phyloP scores from a whole-genome alignment of 2,888 invertebrate genomes.

The Rhagium mordax region DNA sequence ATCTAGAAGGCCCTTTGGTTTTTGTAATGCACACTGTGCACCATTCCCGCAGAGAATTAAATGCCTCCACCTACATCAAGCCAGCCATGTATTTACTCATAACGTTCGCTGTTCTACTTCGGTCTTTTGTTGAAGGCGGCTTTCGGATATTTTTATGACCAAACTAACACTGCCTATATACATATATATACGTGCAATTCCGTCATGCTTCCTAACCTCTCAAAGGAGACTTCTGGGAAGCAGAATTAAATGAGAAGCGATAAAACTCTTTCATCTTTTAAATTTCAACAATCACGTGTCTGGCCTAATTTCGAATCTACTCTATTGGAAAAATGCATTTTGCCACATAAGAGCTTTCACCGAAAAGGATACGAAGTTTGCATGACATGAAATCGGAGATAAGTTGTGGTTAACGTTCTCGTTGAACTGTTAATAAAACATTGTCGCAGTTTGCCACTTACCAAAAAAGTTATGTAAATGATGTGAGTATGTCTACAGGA shows the following conservation, averaged over 20 bases:
- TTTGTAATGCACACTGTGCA: not conserved
- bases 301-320: conserved; percentile 52
- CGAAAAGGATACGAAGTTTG: conserved; percentile 11
- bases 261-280: conserved; percentile 26
- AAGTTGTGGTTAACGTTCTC: not conserved
- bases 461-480: not conserved
- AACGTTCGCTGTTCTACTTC: conserved; percentile 20
- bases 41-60: not conserved
- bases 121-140: conserved; percentile 29
- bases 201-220: conserved; percentile 24
- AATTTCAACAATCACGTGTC: conserved; percentile 47
- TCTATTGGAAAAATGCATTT: conserved; percentile 43
- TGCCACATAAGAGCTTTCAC: conserved; percentile 41
- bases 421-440: not conserved
- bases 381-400: not conserved
- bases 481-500: not conserved
- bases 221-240: conserved; percentile 23
- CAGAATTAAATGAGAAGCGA: conserved; percentile 15
- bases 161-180: conserved; percentile 4
- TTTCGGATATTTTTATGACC: conserved; percentile 24
- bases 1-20: not conserved
- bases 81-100: conserved; percentile 13
- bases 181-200: conserved; percentile 6
- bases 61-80: conserved; percentile 20
- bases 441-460: not conserved